Conservation (phyloP, 2,797 vertebrate genomes). For the Takifugu rubripes region DNA sequence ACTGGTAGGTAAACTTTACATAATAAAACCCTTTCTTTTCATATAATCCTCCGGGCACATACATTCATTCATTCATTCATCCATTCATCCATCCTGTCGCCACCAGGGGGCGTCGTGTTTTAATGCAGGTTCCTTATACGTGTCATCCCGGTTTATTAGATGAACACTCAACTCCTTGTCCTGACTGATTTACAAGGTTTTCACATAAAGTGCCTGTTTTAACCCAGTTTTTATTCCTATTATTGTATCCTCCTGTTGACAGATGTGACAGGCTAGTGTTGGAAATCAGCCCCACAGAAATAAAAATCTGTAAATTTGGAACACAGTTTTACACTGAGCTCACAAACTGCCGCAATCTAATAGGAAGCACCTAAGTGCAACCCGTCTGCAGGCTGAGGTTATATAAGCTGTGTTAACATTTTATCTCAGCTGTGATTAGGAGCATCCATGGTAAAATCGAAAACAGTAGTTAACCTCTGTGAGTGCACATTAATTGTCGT, state of each 20-base stretch:
- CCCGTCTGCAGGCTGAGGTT: slow-evolving; percentile 34
- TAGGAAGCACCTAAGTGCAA: slow-evolving; percentile 45
- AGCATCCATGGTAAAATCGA: slow-evolving; percentile 45
- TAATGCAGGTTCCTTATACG: too few relatives aligned
- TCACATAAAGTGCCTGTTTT: too few relatives aligned
- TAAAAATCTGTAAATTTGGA: slow-evolving; percentile 44
- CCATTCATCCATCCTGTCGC: too few relatives aligned
- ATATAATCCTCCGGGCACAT: too few relatives aligned
- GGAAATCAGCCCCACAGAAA: neutral
- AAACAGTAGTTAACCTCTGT: slow-evolving; percentile 54
- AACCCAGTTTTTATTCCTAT: too few relatives aligned
- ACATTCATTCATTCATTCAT: too few relatives aligned
- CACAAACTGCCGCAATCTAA: slow-evolving; percentile 46
- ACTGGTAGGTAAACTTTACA: slow-evolving; percentile 11
- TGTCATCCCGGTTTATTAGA: too few relatives aligned
- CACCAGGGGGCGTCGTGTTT: too few relatives aligned
- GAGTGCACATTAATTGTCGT: slow-evolving; percentile 44
- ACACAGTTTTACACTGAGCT: slow-evolving; percentile 48
- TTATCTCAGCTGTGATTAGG: slow-evolving; percentile 33
- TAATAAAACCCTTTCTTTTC: slow-evolving; percentile 7
- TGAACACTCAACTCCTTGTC: too few relatives aligned
- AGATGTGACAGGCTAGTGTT: neutral
- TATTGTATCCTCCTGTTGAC: too few relatives aligned
- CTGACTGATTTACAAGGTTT: too few relatives aligned
- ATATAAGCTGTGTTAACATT: slow-evolving; percentile 16